Percentiles rank a stretch among this genome's conserved stretches.
Evolutionary conservation across 2,113 vertebrate genomes (phyloP).

Genomic region (Cyrtonyx montezumae): DNA sequence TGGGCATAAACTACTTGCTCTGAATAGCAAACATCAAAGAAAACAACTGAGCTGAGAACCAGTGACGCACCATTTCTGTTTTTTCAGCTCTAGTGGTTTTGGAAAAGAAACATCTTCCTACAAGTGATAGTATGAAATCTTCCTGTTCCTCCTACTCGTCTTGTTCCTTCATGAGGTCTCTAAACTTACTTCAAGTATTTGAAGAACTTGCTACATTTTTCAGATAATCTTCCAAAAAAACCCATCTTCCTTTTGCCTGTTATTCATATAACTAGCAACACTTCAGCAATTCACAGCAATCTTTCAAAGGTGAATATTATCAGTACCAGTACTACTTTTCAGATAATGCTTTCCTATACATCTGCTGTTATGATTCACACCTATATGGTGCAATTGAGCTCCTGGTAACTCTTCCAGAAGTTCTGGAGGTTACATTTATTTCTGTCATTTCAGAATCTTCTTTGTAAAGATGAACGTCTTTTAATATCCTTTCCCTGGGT

Average conservation of each 20-base stretch:
- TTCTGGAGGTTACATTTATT: conserved; percentile 37
- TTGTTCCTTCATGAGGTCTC: conserved; percentile 33
- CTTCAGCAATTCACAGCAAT: not conserved
- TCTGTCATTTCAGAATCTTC: conserved; percentile 26
- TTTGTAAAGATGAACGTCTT: conserved; percentile 52
- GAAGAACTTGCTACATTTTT: conserved; percentile 27
- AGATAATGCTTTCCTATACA: not conserved
- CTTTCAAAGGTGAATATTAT: not conserved
- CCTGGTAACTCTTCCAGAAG: conserved; percentile 16
- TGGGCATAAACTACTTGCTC: conserved; percentile 43
- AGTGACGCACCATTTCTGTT: conserved; percentile 42
- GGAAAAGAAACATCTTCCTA: conserved; percentile 24
- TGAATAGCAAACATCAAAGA: conserved; percentile 52
- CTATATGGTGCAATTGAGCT: not conserved
- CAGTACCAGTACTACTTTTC: not conserved
- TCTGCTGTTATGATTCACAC: not conserved
- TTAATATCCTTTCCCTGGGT: conserved; percentile 35
- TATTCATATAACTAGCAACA: not conserved
- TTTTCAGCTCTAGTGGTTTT: conserved; percentile 13
- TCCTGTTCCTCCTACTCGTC: conserved; percentile 13
- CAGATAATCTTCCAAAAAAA: not conserved
- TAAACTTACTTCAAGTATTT: conserved; percentile 22
- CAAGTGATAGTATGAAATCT: conserved; percentile 44
- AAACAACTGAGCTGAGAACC: conserved; percentile 48
- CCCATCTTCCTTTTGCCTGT: not conserved